Evolutionary conservation across 2,888 invertebrate genomes (phyloP).

Genomic region (Stenolophus ochropezus): DNA sequence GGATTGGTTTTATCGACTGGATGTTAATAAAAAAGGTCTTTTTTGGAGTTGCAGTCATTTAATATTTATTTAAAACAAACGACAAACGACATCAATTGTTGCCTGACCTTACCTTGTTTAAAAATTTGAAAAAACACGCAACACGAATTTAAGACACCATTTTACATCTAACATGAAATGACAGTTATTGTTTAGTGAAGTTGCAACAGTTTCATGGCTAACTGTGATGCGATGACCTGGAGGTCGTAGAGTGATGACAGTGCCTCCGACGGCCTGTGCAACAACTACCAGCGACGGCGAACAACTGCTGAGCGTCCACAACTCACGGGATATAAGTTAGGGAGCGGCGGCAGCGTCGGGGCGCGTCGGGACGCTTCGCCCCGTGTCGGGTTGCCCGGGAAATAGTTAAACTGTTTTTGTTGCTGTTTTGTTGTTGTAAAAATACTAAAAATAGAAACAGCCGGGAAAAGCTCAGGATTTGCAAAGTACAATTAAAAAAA

Average conservation of each 20-base stretch:
- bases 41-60: too few relatives aligned
- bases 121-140: not conserved
- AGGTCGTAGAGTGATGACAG: not conserved
- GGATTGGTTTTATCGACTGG: too few relatives aligned
- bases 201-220: not conserved
- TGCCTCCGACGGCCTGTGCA: not conserved
- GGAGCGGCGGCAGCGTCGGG: slow-evolving; percentile 32
- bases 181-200: not conserved
- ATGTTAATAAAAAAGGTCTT: too few relatives aligned
- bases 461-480: not conserved
- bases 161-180: not conserved
- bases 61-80: too few relatives aligned
- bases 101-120: not conserved
- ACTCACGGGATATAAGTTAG: slow-evolving; percentile 33
- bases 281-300: slow-evolving; percentile 16
- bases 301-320: slow-evolving; percentile 20
- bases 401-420: not conserved
- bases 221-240: not conserved
- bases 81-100: too few relatives aligned
- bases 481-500: not conserved
- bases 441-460: not conserved
- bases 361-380: not conserved
- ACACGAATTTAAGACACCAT: not conserved
- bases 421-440: not conserved
- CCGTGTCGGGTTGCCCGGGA: slow-evolving; percentile 12